Base-by-base conservation (phyloP, 2,888 invertebrate genomes). In the Pomacea canaliculata region DNA sequence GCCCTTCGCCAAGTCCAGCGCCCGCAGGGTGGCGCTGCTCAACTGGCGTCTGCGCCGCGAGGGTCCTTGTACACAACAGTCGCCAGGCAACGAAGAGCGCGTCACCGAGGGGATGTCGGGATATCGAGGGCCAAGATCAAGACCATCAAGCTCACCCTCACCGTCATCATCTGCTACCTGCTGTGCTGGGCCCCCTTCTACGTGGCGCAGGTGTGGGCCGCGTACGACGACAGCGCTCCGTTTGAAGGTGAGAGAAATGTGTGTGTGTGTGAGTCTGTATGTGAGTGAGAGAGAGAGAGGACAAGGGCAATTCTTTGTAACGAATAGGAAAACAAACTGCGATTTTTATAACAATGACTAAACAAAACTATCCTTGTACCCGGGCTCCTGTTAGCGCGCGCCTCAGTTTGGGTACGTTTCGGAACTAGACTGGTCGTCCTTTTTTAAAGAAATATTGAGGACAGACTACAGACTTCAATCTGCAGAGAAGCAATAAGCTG, bases 131-230 rank as follows among this genome's bases (percentile, higher is more conserved):
- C 91, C 27, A 91, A 91, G 77, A 88, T 92, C n/a, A 92, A 92
- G 82, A 92, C 92, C 7, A 90, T 92, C 12, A 92, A 92, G 76
- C 82, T 92, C 76, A 92, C 92, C 7, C 83, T 92, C 70, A 91
- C 91, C 0, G 92, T 93, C 19, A 91, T 92, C 62, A 84, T 93
- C 51, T 93, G 94, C 87, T 94, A 95, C 89, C 92, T 94, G 66
- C 89, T 93, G 67, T 94, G 94, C 83, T 94, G 94, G 85, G 92
- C 93, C 70, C 95, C 95, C 1, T 95, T 94, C 87, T 94, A 94
- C 81, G 92, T 93, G 67, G 93, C 93, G 16, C 93, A 94, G 88
- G 91, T 94, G 63, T 94, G 94, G 94, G 85, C 89, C 56, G 91
- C 91, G 0, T 88, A 81, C 76, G 89, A 89, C 69, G 46, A 75